phyloP scores from a whole-genome alignment of 2,797 vertebrate species.

The Sarcoramphus papa region DNA sequence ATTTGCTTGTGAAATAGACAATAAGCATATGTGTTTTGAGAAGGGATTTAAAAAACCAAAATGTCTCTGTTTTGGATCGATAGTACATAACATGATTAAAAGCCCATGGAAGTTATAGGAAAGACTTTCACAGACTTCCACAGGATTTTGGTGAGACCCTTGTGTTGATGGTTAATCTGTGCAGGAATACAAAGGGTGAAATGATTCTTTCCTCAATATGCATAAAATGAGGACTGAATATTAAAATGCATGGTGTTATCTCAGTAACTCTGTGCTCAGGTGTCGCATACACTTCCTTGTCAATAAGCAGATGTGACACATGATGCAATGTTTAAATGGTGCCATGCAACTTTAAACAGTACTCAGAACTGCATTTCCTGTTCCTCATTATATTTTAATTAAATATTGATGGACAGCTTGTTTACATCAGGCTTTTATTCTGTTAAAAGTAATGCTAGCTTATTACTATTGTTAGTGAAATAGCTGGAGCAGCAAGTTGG shows the following conservation, averaged over 20 bases:
- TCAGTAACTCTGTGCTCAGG: neutral
- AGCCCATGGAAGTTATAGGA: neutral
- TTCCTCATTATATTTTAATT: conserved; percentile 43
- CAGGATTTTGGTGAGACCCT: neutral
- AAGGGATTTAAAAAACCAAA: neutral
- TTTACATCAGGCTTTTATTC: conserved; percentile 1
- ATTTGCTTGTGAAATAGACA: neutral
- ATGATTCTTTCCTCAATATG: neutral
- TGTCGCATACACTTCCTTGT: neutral
- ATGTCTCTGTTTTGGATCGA: neutral
- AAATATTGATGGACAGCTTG: conserved; percentile 8
- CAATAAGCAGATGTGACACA: neutral
- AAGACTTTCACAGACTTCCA: neutral
- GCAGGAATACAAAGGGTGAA: neutral
- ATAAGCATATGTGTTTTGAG: neutral
- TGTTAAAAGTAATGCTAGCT: neutral
- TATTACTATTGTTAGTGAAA: neutral
- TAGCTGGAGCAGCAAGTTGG: conserved; percentile 4
- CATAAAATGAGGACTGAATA: neutral
- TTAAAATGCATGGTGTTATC: neutral
- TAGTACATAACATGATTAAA: neutral
- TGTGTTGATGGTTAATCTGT: neutral
- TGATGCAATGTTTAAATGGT: neutral
- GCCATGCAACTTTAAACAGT: neutral
- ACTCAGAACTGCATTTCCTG: neutral